Conservation (phyloP, 2,888 invertebrate genomes). For the Calliopum simillimum region DNA sequence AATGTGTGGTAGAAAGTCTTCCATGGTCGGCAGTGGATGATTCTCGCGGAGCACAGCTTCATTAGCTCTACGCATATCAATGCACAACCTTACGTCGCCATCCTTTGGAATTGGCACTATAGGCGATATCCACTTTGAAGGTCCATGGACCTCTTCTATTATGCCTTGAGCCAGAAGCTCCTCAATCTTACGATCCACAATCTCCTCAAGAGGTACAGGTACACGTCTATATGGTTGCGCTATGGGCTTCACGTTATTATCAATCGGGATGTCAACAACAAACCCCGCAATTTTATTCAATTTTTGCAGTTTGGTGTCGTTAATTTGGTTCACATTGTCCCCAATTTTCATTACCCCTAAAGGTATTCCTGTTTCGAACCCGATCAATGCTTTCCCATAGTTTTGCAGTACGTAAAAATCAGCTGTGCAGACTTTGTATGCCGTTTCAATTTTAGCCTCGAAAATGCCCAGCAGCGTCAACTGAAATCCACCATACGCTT, state of each 20-base stretch:
- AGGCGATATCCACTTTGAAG: conserved; percentile 29
- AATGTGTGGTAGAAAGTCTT: conserved; percentile 8
- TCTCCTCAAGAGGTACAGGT: background rate
- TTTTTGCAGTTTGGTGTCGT: background rate
- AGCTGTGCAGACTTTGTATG: conserved; percentile 7
- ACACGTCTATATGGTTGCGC: background rate
- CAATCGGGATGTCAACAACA: background rate
- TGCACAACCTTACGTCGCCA: conserved; percentile 17
- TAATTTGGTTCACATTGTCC: background rate
- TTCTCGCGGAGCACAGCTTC: conserved; percentile 43
- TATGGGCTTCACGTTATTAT: background rate
- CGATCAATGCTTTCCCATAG: conserved; percentile 23
- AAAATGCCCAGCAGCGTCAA: conserved; percentile 28
- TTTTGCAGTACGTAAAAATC: conserved; percentile 31
- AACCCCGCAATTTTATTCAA: too few relatives aligned
- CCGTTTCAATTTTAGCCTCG: conserved; percentile 25
- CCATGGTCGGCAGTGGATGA: conserved; percentile 7
- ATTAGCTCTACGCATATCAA: conserved; percentile 56
- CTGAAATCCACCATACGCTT: conserved; percentile 26
- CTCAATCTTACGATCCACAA: too few relatives aligned
- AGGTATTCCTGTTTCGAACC: conserved; percentile 9
- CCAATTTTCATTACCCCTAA: conserved; percentile 17
- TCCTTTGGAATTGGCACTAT: conserved; percentile 19
- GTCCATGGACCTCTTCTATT: conserved; percentile 24
- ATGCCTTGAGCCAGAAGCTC: conserved; percentile 18